Evolutionary conservation across 2,113 vertebrate species (phyloP).

Genomic region (Gymnarchus niloticus): DNA sequence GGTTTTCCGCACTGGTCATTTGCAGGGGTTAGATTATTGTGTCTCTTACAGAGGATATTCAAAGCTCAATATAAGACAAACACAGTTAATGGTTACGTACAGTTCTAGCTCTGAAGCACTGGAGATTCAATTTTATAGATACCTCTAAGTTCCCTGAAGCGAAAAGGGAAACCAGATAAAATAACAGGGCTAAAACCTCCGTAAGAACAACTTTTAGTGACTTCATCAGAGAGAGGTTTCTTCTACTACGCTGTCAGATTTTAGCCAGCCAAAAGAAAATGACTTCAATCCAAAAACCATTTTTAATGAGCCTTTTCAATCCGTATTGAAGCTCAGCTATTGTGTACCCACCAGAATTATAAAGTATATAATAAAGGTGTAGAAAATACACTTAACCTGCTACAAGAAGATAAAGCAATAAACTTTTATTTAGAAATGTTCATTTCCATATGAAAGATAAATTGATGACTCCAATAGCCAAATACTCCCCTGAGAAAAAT

Average conservation of each 20-base stretch:
- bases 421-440: neutral
- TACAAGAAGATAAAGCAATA: neutral
- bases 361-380: neutral
- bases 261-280: neutral
- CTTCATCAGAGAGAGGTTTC: neutral
- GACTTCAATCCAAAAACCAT: neutral
- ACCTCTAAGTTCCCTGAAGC: neutral
- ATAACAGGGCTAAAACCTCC: neutral
- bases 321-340: neutral
- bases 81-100: neutral
- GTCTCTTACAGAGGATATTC: neutral
- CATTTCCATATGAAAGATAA: neutral
- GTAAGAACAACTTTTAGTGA: neutral
- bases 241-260: neutral
- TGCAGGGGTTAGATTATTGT: neutral
- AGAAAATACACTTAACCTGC: neutral
- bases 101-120: neutral
- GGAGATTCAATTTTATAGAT: neutral
- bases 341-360: neutral
- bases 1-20: neutral
- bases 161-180: neutral
- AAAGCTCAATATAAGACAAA: neutral
- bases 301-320: neutral
- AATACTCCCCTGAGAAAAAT: neutral
- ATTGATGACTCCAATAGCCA: neutral